Evolutionary conservation across 1,140 invertebrate genomes (phyloP).

Genomic region (Scaptomyza montana): DNA sequence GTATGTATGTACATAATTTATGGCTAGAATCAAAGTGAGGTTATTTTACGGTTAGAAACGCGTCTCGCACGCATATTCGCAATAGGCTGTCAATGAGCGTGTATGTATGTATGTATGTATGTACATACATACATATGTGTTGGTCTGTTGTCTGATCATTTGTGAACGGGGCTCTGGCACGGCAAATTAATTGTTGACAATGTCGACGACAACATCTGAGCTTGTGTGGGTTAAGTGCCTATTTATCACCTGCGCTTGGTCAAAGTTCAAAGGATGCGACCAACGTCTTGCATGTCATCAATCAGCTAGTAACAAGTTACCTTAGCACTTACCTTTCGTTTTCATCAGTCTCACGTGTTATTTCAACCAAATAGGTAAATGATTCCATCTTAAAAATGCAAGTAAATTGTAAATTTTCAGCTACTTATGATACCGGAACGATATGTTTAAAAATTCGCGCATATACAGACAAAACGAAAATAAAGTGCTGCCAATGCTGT

Average conservation of each 20-base stretch:
- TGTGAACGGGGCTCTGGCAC: slow-evolving; percentile 7
- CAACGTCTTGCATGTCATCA: slow-evolving; percentile 21
- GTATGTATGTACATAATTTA: slow-evolving; percentile 43
- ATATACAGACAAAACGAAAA: not conserved
- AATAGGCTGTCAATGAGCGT: slow-evolving; percentile 31
- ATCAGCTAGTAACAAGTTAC: slow-evolving; percentile 6
- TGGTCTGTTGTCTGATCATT: not conserved
- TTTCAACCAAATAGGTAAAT: not conserved
- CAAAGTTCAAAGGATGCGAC: slow-evolving; percentile 46
- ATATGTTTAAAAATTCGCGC: slow-evolving; percentile 15
- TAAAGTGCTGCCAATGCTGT: slow-evolving; percentile 18
- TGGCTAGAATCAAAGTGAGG: slow-evolving; percentile 26
- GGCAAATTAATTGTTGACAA: slow-evolving; percentile 77
- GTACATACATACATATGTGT: too few relatives aligned
- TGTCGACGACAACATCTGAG: slow-evolving; percentile 45
- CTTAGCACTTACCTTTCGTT: slow-evolving; percentile 3
- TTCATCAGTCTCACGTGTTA: not conserved
- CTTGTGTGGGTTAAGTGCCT: slow-evolving; percentile 47
- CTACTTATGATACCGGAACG: not conserved
- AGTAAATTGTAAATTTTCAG: not conserved
- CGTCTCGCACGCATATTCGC: slow-evolving; percentile 23
- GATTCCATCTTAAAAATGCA: slow-evolving; percentile 1
- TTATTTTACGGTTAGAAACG: slow-evolving; percentile 19
- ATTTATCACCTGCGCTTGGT: slow-evolving; percentile 55
- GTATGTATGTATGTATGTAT: not conserved